Evolutionary conservation across 2,113 vertebrate genomes (phyloP).

Genomic region (Rhizomys pruinosus): DNA sequence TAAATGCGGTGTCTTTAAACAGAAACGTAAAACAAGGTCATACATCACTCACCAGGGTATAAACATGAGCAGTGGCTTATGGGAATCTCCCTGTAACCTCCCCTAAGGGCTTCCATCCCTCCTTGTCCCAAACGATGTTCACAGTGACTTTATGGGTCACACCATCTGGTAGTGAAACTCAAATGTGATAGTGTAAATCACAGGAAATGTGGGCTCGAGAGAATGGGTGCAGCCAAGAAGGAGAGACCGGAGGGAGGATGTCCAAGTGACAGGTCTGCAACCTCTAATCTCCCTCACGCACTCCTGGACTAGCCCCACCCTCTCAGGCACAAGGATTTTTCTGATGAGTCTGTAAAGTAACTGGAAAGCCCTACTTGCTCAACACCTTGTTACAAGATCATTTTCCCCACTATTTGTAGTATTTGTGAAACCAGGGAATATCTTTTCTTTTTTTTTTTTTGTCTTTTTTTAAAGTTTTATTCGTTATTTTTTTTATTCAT

Average conservation of each 20-base stretch:
- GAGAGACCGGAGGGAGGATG: background rate
- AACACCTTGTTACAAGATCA: background rate
- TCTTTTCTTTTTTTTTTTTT: no score
- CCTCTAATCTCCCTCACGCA: background rate
- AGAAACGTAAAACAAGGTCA: background rate
- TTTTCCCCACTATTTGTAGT: background rate
- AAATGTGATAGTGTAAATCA: background rate
- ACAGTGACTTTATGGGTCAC: background rate
- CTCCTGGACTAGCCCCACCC: background rate
- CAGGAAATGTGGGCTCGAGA: background rate
- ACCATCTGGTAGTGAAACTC: no score
- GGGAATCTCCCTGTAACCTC: background rate
- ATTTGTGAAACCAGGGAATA: conserved; percentile 24
- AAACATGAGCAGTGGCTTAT: background rate
- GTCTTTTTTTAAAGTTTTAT: no score
- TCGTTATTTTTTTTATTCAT: no score
- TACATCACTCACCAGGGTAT: background rate
- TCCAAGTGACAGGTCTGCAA: background rate
- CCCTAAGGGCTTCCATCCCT: background rate
- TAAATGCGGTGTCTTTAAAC: background rate
- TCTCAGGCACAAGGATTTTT: background rate
- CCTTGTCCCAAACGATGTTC: background rate
- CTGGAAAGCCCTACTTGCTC: background rate
- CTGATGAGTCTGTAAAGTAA: background rate
- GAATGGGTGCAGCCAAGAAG: background rate